phyloP scores from a whole-genome alignment of 2,888 invertebrate genomes.

The Tholera decimalis region DNA sequence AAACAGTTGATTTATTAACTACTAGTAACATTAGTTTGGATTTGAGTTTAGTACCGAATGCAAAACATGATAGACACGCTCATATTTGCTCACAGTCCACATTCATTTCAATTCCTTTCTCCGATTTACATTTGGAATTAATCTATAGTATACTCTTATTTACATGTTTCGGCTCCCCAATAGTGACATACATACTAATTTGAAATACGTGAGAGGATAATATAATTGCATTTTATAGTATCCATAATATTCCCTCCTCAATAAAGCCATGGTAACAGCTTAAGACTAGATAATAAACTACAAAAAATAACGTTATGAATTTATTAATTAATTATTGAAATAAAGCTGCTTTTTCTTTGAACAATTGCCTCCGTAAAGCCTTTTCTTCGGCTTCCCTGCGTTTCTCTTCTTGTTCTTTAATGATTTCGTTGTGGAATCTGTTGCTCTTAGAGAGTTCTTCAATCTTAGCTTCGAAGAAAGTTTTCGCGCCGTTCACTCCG shows the following conservation, averaged over 20 bases:
- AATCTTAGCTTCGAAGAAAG: conserved; percentile 99
- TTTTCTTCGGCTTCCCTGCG: conserved; percentile 96
- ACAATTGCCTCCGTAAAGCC: conserved; percentile 95
- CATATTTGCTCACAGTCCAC: conserved; percentile 19
- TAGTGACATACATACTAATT: conserved; percentile 21
- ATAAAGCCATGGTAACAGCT: conserved; percentile 88
- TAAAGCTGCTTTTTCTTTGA: conserved; percentile 97
- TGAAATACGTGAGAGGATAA: conserved; percentile 34
- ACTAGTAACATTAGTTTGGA: conserved; percentile 32
- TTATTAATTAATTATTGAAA: conserved; percentile 88
- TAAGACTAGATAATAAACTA: conserved; percentile 86
- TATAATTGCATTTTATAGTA: conserved; percentile 46
- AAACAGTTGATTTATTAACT: conserved; percentile 33
- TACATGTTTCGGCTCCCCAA: conserved; percentile 40
- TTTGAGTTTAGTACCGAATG: conserved; percentile 26
- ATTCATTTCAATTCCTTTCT: conserved; percentile 39
- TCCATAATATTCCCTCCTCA: conserved; percentile 40
- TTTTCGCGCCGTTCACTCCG: conserved; percentile 98
- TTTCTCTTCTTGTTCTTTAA: conserved; percentile 97
- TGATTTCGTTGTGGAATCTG: conserved; percentile 98
- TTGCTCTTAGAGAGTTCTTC: conserved; percentile 95
- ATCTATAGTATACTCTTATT: conserved; percentile 35
- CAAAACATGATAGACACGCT: conserved; percentile 11
- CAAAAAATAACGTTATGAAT: conserved; percentile 58
- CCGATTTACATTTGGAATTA: conserved; percentile 18